Conservation (phyloP, 2,797 vertebrate species). For the Bovichtus diacanthus region DNA sequence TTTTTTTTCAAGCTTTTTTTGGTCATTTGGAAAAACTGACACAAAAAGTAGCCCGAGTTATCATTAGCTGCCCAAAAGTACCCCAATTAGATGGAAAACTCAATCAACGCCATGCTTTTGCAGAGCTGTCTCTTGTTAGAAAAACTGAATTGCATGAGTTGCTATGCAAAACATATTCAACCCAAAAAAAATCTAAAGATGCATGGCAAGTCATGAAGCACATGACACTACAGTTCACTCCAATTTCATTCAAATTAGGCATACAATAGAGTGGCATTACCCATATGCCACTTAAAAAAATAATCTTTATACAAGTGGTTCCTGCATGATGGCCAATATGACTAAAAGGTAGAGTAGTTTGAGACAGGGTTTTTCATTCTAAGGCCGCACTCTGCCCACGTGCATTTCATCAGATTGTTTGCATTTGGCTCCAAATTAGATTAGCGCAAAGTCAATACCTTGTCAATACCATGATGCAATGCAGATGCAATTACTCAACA, state of each 20-base stretch:
- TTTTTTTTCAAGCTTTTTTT: too few species aligned
- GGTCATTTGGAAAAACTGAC: not conserved
- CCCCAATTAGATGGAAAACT: too few species aligned
- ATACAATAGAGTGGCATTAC: not conserved
- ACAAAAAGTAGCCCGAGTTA: not conserved
- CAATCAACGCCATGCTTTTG: too few species aligned
- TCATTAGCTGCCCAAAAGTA: not conserved
- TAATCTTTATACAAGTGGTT: not conserved
- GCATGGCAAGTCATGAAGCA: too few species aligned
- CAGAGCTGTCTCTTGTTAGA: too few species aligned
- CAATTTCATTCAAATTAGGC: not conserved
- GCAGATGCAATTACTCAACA: constrained; percentile 24
- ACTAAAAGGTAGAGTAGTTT: not conserved
- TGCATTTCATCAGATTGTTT: constrained; percentile 9
- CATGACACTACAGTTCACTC: not conserved
- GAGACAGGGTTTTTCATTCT: not conserved
- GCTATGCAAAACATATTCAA: too few species aligned
- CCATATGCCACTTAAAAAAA: too few species aligned
- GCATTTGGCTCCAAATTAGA: constrained; percentile 23
- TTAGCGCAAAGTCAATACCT: constrained; percentile 16
- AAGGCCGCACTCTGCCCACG: too few species aligned
- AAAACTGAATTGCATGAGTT: too few species aligned
- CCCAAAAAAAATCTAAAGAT: too few species aligned
- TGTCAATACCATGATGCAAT: constrained; percentile 15
- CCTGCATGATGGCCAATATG: not conserved